phyloP scores from a whole-genome alignment of 2,797 vertebrate species.

The Phoeniculus purpureus region DNA sequence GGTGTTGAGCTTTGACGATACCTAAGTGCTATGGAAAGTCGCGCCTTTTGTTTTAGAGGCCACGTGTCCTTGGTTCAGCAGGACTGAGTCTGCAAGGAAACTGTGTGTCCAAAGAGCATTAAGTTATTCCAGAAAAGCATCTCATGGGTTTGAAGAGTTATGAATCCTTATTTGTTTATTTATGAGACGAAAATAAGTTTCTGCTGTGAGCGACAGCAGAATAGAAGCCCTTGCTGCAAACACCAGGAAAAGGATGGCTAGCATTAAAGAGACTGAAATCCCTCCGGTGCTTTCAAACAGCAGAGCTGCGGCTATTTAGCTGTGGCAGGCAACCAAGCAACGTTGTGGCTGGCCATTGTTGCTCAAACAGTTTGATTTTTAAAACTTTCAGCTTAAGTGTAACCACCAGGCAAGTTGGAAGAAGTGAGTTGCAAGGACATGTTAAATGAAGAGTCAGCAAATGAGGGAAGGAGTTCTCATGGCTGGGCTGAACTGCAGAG shows the following conservation, averaged over 20 bases:
- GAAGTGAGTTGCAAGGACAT: neutral
- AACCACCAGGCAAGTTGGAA: constrained; percentile 46
- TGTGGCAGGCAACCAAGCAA: constrained; percentile 56
- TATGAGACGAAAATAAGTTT: constrained; percentile 50
- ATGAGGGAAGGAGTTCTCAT: neutral
- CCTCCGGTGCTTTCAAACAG: constrained; percentile 9
- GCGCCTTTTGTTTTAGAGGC: neutral
- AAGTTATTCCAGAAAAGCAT: constrained; percentile 36
- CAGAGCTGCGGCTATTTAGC: constrained; percentile 61
- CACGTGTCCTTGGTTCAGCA: neutral
- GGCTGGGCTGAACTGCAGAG: neutral
- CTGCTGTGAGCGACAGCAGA: constrained; percentile 33
- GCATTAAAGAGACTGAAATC: constrained; percentile 43
- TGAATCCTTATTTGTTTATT: constrained; percentile 46
- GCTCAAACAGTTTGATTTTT: constrained; percentile 70
- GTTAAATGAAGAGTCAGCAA: constrained; percentile 52
- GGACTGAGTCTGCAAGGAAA: neutral
- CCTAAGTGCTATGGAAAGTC: neutral
- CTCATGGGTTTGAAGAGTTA: constrained; percentile 31
- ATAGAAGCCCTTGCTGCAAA: constrained; percentile 30
- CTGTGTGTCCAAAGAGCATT: neutral
- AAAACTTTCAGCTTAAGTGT: constrained; percentile 52
- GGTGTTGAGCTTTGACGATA: neutral
- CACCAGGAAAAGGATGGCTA: constrained; percentile 49
- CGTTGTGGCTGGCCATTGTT: constrained; percentile 67